These are phyloP conservation scores for Drosophila cracens DNA, from an alignment of 2,888 invertebrate species.

Conservation along the genomic window DNA sequence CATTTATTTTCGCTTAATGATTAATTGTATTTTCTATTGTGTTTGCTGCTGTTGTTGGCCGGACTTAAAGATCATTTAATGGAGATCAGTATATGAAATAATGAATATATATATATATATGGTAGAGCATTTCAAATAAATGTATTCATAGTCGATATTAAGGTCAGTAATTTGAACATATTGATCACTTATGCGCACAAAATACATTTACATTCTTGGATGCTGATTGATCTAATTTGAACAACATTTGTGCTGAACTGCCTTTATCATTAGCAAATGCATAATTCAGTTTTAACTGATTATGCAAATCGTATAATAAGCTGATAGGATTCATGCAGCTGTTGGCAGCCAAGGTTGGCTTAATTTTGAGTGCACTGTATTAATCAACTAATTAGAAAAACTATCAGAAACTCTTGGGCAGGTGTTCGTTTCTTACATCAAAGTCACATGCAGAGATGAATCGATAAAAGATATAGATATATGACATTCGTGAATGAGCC, in stretches of 20 bases:
- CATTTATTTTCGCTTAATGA: constrained; percentile 4
- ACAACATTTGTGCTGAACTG: constrained; percentile 1
- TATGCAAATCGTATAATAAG: constrained; percentile 29
- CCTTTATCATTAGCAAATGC: neutral
- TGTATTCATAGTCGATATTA: neutral
- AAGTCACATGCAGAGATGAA: constrained; percentile 5
- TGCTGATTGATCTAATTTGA: neutral
- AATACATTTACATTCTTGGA: neutral
- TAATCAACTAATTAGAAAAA: constrained; percentile 37
- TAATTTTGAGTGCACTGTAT: constrained; percentile 49
- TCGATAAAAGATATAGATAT: neutral
- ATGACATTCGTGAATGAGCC: constrained; percentile 27
- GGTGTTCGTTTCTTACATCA: constrained; percentile 24
- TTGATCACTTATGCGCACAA: neutral
- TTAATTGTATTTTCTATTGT: constrained; percentile 11
- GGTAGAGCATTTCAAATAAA: neutral
- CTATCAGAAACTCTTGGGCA: constrained; percentile 41
- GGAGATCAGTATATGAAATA: neutral
- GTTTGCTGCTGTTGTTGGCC: neutral
- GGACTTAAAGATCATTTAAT: constrained; percentile 29
- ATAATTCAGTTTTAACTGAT: neutral
- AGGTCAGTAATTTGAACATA: neutral
- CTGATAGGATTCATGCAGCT: constrained; percentile 19
- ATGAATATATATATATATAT: neutral
- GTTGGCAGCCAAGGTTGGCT: constrained; percentile 40